Evolutionary conservation across 2,113 vertebrate genomes (phyloP).

Genomic region (Murina feae): DNA sequence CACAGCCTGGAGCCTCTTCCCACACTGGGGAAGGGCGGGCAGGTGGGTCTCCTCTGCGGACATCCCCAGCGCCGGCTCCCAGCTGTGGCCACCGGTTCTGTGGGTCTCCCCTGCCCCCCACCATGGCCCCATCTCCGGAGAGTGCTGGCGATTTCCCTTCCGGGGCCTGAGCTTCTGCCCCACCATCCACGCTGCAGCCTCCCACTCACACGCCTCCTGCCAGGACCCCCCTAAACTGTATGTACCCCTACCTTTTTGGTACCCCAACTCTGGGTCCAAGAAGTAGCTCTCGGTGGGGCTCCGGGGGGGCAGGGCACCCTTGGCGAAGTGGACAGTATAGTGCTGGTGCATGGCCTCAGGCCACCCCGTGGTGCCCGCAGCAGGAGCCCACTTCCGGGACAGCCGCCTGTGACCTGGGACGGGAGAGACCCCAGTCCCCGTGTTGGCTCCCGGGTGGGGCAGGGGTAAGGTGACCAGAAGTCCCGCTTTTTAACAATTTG

Average conservation of each 20-base stretch:
- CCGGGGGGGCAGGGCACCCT: neutral
- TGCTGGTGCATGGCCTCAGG: slow-evolving; percentile 52
- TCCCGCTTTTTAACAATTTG: too few species aligned
- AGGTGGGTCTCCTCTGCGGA: too few species aligned
- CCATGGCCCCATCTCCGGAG: fast-evolving
- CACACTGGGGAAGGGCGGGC: neutral
- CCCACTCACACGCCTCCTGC: neutral
- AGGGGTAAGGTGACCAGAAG: too few species aligned
- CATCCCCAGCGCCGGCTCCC: neutral
- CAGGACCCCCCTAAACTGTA: neutral
- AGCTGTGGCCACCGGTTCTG: fast-evolving
- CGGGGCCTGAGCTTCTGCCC: neutral
- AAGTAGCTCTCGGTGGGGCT: neutral
- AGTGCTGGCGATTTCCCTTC: neutral
- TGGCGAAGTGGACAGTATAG: neutral
- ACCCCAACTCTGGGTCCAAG: slow-evolving; percentile 29
- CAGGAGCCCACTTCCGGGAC: fast-evolving
- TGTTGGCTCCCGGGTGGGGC: neutral
- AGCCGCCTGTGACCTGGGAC: neutral
- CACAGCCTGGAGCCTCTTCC: neutral
- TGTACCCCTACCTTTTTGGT: slow-evolving; percentile 43
- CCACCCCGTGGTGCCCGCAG: fast-evolving
- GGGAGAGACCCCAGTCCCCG: neutral
- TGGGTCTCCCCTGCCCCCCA: neutral
- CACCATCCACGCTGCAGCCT: neutral